phyloP scores from a whole-genome alignment of 2,113 vertebrate species.

The Mastomys natalensis region DNA sequence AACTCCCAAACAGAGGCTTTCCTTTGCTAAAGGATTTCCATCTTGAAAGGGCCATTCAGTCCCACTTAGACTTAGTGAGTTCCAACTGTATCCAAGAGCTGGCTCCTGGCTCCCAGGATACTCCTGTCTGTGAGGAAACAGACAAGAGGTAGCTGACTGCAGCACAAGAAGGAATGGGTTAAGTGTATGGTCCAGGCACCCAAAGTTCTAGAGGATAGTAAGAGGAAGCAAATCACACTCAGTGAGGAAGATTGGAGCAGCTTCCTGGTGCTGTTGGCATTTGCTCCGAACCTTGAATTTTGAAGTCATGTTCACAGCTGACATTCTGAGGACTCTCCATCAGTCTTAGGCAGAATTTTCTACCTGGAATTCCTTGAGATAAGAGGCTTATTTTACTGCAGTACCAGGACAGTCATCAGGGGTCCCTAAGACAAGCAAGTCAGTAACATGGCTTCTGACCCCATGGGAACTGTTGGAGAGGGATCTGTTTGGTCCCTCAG shows the following conservation, averaged over 20 bases:
- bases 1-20: slow-evolving; percentile 49
- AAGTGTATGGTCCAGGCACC: not conserved
- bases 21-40: slow-evolving; percentile 39
- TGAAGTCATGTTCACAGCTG: slow-evolving; percentile 27
- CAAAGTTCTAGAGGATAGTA: not conserved
- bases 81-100: slow-evolving; percentile 32
- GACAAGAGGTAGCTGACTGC: not conserved
- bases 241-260: not conserved
- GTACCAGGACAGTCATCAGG: not conserved
- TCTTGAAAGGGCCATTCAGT: not conserved
- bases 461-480: slow-evolving; percentile 18
- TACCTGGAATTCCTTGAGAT: slow-evolving; percentile 10
- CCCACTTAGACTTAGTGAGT: slow-evolving; percentile 48
- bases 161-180: not conserved
- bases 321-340: not conserved
- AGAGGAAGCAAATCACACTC: not conserved
- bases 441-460: not conserved
- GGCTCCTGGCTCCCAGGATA: not conserved
- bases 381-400: not conserved
- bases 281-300: slow-evolving; percentile 42
- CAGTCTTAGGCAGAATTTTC: not conserved
- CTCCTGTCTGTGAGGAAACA: not conserved
- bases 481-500: not conserved
- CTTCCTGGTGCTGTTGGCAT: not conserved
- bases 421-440: not conserved